Evolutionary conservation across 2,888 invertebrate genomes (phyloP), one percentile per base, ranked within the genome.

Genomic region (Caenorhabditis afra): DNA sequence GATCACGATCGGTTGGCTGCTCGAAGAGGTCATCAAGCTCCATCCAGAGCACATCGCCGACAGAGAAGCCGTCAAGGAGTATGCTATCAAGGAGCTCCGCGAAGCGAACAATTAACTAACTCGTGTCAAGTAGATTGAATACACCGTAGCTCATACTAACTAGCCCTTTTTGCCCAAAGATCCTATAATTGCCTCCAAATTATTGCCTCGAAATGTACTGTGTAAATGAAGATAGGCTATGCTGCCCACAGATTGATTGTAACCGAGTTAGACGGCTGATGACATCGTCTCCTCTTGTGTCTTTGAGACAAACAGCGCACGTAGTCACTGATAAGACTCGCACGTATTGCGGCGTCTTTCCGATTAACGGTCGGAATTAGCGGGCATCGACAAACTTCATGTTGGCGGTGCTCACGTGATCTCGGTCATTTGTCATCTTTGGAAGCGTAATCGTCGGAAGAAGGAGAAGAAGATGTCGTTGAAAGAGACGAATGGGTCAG

Each of bases 401-500:
- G 37, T 37, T 55, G 29, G 14, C 44, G 45, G 62, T n/a, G 62
- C 71, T 71, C 71, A 62, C 55, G 62, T 71, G 62, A 62, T 41
- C 41, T 8, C 11, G 11, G 41, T 41, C 41, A 14, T 14, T 11
- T 8, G 7, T 41, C 11, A 3, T 41, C 41, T 41, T 37, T 37
- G n/a, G n/a, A n/a, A n/a, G 29, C 29, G 22, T 39, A 52, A 57
- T 59, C 35, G 44, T 58, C 50, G 29, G 29, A 29, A 29, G 29
- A 29, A 29, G 7, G 29, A 29, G 41, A 44, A 29, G 41, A 44
- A 45, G 39, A 18, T 45, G 45, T 68, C 59, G 16, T 52, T n/a
- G 52, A n/a, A 20, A 45, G 41, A 70, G 70, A n/a, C n/a, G n/a
- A n/a, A n/a, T n/a, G n/a, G 70, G 70, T 70, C 70, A 70, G 53